Evolutionary conservation across 2,888 invertebrate species (phyloP).

Genomic region (Beris morrisii): DNA sequence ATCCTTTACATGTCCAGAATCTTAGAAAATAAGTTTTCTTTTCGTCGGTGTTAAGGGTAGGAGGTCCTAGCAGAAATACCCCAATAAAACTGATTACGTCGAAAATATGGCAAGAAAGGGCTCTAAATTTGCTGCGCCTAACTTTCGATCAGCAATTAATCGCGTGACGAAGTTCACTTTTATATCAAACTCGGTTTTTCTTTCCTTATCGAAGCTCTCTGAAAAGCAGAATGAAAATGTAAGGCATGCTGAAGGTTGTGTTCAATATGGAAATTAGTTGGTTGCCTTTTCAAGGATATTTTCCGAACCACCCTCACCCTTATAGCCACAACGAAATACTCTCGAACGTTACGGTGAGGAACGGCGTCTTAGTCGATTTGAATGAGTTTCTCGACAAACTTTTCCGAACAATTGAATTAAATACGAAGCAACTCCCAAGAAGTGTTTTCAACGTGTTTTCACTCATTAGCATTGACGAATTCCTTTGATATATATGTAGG

Average conservation of each 20-base stretch:
- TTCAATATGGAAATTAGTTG: slow-evolving; percentile 1
- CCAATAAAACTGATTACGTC: too few relatives aligned
- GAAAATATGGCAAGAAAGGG: neutral
- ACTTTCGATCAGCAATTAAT: neutral
- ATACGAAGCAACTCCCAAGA: slow-evolving; percentile 6
- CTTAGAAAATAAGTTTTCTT: too few relatives aligned
- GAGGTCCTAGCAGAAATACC: too few relatives aligned
- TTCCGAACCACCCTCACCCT: neutral
- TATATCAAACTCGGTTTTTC: neutral
- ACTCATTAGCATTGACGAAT: slow-evolving; percentile 19
- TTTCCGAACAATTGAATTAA: slow-evolving; percentile 16
- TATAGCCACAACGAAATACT: neutral
- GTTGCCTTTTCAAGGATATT: slow-evolving; percentile 5
- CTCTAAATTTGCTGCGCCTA: neutral
- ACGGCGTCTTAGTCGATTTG: neutral
- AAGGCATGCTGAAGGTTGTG: neutral
- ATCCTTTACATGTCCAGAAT: too few relatives aligned
- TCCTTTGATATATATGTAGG: neutral
- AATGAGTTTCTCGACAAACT: slow-evolving; percentile 4
- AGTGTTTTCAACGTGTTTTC: slow-evolving; percentile 9
- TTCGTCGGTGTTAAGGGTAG: too few relatives aligned
- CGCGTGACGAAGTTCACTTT: neutral
- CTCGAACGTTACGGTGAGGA: neutral
- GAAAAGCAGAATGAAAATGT: neutral
- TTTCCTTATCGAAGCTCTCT: neutral